Conservation (phyloP, 2,113 vertebrate genomes). For the Archilochus colubris region DNA sequence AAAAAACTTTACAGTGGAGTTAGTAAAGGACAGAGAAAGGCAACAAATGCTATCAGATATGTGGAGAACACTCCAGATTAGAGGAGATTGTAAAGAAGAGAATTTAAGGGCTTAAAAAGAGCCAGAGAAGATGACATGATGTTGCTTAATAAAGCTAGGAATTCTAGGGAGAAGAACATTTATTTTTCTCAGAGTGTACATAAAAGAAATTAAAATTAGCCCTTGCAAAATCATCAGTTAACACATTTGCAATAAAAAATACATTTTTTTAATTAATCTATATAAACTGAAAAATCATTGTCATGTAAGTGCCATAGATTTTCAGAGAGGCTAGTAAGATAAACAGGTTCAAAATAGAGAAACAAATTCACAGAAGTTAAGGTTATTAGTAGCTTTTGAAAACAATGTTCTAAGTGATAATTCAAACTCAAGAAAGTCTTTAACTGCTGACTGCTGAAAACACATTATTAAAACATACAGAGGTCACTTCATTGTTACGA, state of each 20-base stretch:
- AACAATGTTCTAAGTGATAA: background rate
- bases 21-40: conserved; percentile 4
- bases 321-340: background rate
- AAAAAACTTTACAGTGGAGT: background rate
- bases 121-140: background rate
- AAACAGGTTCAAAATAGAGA: background rate
- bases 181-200: background rate
- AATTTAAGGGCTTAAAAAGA: background rate
- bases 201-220: background rate
- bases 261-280: background rate
- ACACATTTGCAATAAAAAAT: background rate
- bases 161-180: background rate
- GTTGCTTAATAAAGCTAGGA: background rate
- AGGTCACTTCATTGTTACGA: conserved; percentile 11
- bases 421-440: background rate
- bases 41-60: background rate
- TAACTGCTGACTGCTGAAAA: background rate
- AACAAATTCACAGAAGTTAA: background rate
- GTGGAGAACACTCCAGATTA: background rate
- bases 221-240: background rate
- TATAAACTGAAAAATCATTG: background rate
- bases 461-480: background rate
- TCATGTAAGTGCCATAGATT: background rate
- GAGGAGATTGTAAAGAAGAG: background rate
- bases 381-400: background rate